phyloP scores from a whole-genome alignment of 1,140 invertebrate species.

The Panagrolaimus sp. region DNA sequence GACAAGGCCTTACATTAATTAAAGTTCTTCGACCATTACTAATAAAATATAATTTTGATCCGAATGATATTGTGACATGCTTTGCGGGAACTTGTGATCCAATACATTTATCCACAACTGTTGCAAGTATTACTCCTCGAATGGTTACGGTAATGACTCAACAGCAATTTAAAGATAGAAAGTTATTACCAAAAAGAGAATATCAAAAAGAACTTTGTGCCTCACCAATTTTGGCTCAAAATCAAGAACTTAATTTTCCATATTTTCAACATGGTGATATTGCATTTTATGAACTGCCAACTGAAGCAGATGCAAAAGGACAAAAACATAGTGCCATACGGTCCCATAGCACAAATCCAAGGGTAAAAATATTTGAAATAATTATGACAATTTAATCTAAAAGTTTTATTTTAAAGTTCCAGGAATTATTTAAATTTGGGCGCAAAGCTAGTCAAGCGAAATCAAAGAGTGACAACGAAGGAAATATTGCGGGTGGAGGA shows the following conservation, averaged over 20 bases:
- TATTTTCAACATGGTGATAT: slow-evolving; percentile 58
- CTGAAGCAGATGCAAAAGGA: slow-evolving; percentile 37
- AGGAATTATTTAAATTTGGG: slow-evolving; percentile 44
- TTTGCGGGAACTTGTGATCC: slow-evolving; percentile 46
- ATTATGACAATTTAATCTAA: slow-evolving; percentile 19
- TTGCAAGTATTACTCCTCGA: slow-evolving; percentile 38
- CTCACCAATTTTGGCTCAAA: slow-evolving; percentile 20
- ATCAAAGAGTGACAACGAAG: slow-evolving; percentile 16
- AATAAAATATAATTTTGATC: slow-evolving; percentile 51
- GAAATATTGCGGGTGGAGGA: background rate
- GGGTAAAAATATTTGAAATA: slow-evolving; percentile 24
- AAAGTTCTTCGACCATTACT: slow-evolving; percentile 49
- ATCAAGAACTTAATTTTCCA: slow-evolving; percentile 35
- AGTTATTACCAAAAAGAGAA: slow-evolving; percentile 36
- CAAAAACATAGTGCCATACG: slow-evolving; percentile 43
- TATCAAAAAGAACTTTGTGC: slow-evolving; percentile 37
- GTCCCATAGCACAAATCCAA: slow-evolving; percentile 47
- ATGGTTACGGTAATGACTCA: slow-evolving; percentile 52
- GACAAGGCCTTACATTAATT: slow-evolving; percentile 47
- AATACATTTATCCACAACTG: slow-evolving; percentile 27
- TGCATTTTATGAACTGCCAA: slow-evolving; percentile 50
- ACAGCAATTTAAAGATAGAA: slow-evolving; percentile 45
- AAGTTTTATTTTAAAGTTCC: slow-evolving; percentile 22
- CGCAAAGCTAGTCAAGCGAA: slow-evolving; percentile 39
- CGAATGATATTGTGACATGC: slow-evolving; percentile 44